These are phyloP conservation scores for Campoplex nolae DNA, from an alignment of 2,888 invertebrate genomes.

Conservation along the genomic window DNA sequence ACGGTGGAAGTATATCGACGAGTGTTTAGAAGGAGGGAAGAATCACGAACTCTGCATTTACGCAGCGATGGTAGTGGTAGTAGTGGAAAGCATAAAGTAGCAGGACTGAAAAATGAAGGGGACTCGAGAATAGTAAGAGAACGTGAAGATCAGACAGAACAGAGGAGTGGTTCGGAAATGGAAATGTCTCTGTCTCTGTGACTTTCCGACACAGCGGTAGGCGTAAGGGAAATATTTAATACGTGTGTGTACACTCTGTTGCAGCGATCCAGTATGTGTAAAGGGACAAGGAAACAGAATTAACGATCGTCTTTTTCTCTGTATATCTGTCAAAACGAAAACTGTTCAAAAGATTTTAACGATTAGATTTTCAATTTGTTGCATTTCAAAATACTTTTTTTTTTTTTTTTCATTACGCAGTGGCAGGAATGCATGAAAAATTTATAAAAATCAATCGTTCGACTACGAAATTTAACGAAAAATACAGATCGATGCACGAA, in stretches of 20 bases:
- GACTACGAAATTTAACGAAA: too few species aligned
- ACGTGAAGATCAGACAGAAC: constrained; percentile 38
- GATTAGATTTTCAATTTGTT: too few species aligned
- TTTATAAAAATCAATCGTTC: too few species aligned
- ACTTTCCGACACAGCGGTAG: neutral
- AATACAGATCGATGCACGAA: too few species aligned
- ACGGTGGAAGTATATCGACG: constrained; percentile 15
- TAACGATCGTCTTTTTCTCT: neutral
- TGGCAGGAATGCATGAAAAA: too few species aligned
- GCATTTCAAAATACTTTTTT: too few species aligned
- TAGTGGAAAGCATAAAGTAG: constrained; percentile 9
- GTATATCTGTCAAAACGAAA: too few species aligned
- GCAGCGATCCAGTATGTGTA: neutral
- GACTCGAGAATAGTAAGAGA: constrained; percentile 14
- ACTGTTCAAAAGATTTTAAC: too few species aligned
- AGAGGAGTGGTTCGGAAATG: constrained; percentile 2
- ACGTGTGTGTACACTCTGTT: neutral
- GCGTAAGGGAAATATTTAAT: neutral
- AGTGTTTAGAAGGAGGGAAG: constrained; percentile 4
- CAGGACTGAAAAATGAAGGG: constrained; percentile 13
- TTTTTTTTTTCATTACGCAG: too few species aligned
- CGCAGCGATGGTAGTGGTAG: neutral
- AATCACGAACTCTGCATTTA: neutral
- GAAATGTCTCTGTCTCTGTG: neutral
- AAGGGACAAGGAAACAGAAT: neutral